Evolutionary conservation across 2,888 invertebrate genomes (phyloP).

Genomic region (Thereva unica): DNA sequence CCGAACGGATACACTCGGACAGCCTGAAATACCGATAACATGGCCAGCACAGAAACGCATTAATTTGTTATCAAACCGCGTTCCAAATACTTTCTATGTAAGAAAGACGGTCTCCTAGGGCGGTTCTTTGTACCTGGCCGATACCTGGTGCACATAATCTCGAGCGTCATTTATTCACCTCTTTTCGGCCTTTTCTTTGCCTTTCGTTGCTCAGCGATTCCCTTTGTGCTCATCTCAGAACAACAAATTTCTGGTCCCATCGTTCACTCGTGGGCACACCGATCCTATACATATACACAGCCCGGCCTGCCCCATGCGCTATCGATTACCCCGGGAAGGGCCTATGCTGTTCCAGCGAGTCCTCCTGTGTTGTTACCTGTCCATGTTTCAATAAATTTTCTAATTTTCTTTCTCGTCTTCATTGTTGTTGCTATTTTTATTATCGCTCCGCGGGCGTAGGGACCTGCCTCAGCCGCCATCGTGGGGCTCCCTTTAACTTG

Average conservation of each 20-base stretch:
- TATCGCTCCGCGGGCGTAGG: slow-evolving; percentile 9
- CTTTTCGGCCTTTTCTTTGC: slow-evolving; percentile 27
- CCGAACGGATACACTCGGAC: too few relatives aligned
- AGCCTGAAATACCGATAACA: too few relatives aligned
- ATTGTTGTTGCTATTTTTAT: slow-evolving; percentile 19
- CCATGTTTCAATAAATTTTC: slow-evolving; percentile 37
- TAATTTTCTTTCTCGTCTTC: slow-evolving; percentile 27
- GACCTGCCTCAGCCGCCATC: slow-evolving; percentile 18
- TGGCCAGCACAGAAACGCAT: too few relatives aligned
- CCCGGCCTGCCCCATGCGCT: not conserved
- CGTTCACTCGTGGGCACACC: slow-evolving; percentile 8
- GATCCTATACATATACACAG: slow-evolving; percentile 11
- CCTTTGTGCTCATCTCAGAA: slow-evolving; percentile 17
- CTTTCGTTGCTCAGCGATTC: slow-evolving; percentile 12
- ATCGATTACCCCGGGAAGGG: too few relatives aligned
- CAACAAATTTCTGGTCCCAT: slow-evolving; percentile 10
- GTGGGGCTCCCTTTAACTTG: slow-evolving; percentile 11
- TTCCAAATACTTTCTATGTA: too few relatives aligned
- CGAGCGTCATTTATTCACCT: slow-evolving; percentile 31
- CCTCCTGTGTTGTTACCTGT: slow-evolving; percentile 32
- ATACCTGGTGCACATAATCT: slow-evolving; percentile 23
- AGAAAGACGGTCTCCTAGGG: too few relatives aligned
- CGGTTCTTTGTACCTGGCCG: not conserved
- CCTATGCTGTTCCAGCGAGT: slow-evolving; percentile 8
- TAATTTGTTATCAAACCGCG: too few relatives aligned